Conservation (phyloP, 1,140 invertebrate genomes). For the Alviniconcha marisindica region DNA sequence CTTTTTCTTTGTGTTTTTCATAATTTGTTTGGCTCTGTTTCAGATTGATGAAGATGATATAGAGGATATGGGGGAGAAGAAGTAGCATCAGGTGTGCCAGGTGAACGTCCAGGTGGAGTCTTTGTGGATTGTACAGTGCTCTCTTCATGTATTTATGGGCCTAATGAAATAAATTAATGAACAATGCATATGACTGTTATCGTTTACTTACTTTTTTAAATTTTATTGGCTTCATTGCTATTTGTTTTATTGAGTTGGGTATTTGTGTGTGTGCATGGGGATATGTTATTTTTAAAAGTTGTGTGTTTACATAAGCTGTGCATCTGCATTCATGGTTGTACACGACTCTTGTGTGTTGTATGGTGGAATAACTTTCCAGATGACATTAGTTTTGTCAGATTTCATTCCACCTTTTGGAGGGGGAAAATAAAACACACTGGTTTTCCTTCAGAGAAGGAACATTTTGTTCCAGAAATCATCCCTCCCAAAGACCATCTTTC, state of each 20-base stretch:
- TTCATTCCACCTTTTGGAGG: no score
- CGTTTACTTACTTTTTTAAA: neutral
- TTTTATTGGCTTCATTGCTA: neutral
- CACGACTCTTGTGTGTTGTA: no score
- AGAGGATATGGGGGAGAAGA: conserved; percentile 80
- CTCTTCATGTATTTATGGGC: neutral
- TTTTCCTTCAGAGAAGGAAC: no score
- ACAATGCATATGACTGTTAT: neutral
- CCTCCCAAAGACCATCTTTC: no score
- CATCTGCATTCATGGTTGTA: no score
- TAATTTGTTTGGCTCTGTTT: no score
- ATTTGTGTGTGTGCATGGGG: neutral
- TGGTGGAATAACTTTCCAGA: no score
- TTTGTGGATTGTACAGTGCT: neutral
- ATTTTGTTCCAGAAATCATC: no score
- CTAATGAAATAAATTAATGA: neutral
- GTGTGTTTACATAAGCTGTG: no score
- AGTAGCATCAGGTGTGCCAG: conserved; percentile 57
- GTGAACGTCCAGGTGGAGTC: neutral
- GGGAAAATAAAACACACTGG: no score
- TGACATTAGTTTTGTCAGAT: no score
- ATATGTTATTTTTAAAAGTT: no score
- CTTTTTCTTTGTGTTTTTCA: conserved; percentile 60
- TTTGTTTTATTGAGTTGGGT: neutral
- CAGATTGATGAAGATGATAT: conserved; percentile 80